A percentile compares a stretch with the other conserved stretches of the same genome.
phyloP scores from a whole-genome alignment of 2,888 invertebrate genomes.

The Agrilus biguttatus region DNA sequence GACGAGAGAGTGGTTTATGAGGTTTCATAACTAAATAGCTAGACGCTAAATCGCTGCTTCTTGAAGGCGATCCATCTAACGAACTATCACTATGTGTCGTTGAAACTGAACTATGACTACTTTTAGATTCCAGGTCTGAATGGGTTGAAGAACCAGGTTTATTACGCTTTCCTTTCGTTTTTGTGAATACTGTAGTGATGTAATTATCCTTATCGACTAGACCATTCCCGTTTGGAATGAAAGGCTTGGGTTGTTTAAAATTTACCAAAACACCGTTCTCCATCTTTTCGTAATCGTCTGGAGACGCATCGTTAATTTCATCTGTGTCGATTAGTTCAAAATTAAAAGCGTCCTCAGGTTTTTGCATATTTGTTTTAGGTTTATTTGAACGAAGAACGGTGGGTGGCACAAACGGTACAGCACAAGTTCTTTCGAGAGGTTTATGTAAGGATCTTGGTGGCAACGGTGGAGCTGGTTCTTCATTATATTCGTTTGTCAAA shows the following conservation, averaged over 20 bases:
- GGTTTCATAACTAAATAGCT: conserved; percentile 31
- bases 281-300: conserved; percentile 4
- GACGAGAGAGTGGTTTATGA: conserved; percentile 56
- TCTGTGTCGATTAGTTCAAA: conserved; percentile 77
- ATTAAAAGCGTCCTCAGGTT: conserved; percentile 63
- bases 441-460: conserved; percentile 60
- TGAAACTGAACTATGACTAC: conserved; percentile 26
- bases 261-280: neutral
- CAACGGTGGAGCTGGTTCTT: conserved; percentile 47
- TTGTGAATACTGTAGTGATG: conserved; percentile 49
- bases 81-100: conserved; percentile 21
- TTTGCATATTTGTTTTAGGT: conserved; percentile 43
- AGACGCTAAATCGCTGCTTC: conserved; percentile 4
- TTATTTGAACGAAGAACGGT: conserved; percentile 53
- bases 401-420: conserved; percentile 38
- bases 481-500: conserved; percentile 12
- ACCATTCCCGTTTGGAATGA: conserved; percentile 13
- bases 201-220: conserved; percentile 62
- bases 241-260: neutral
- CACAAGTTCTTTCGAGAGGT: conserved; percentile 49
- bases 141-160: conserved; percentile 23
- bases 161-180: conserved; percentile 18
- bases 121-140: conserved; percentile 22
- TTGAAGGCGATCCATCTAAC: conserved; percentile 9
- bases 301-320: conserved; percentile 36